Conservation (phyloP, 2,888 invertebrate species). For the Diarsia mendica region DNA sequence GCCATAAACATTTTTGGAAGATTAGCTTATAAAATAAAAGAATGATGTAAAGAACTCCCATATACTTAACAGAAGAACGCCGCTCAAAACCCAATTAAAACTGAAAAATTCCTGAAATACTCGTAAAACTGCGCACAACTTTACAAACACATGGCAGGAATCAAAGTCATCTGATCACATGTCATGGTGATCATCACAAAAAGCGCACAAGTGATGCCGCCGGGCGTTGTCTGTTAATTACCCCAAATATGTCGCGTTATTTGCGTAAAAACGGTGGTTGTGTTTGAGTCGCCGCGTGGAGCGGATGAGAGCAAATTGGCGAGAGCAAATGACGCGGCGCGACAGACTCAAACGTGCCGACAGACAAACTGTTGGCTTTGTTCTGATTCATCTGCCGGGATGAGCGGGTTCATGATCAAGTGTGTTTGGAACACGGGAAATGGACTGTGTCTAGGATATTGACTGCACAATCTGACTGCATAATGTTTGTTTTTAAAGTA, state of each 20-base stretch:
- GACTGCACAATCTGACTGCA: not conserved
- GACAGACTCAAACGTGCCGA: slow-evolving; percentile 76
- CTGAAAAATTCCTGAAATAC: slow-evolving; percentile 63
- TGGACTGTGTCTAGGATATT: not conserved
- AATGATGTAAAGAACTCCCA: not conserved
- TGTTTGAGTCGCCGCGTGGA: slow-evolving; percentile 64
- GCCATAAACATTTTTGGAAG: not conserved
- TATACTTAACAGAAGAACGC: slow-evolving; percentile 20
- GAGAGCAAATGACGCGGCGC: slow-evolving; percentile 78
- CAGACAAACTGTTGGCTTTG: slow-evolving; percentile 60
- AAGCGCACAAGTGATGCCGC: slow-evolving; percentile 72
- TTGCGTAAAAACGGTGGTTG: slow-evolving; percentile 66
- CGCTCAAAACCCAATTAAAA: slow-evolving; percentile 59
- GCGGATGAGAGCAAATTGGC: slow-evolving; percentile 78
- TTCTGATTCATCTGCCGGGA: slow-evolving; percentile 55
- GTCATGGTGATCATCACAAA: slow-evolving; percentile 66
- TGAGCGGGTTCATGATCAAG: slow-evolving; percentile 43
- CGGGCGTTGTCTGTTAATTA: slow-evolving; percentile 85
- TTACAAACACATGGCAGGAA: slow-evolving; percentile 69
- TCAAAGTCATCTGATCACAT: slow-evolving; percentile 61
- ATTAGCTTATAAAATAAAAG: slow-evolving; percentile 1
- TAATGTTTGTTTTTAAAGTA: not conserved
- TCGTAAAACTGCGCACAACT: slow-evolving; percentile 65
- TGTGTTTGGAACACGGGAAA: not conserved
- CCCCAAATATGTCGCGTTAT: slow-evolving; percentile 83